Base-by-base conservation (phyloP, 1,140 invertebrate genomes). In the Euwallacea similis region DNA sequence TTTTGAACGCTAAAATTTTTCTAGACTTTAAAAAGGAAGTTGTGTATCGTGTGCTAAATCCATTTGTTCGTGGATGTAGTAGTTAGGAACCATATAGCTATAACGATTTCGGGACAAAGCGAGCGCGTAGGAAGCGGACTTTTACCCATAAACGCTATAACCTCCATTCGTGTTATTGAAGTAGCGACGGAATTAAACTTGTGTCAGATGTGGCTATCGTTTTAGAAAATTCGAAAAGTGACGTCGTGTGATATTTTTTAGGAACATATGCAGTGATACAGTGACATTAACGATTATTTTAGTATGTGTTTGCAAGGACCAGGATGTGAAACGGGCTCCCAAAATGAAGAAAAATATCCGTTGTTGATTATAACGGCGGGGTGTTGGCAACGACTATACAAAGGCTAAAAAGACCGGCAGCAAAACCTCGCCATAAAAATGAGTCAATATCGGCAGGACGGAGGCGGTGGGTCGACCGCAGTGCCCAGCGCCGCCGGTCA, bases 61-160 rank as follows among this genome's bases (percentile, higher is more conserved):
- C 0, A 16, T 47, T 61, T 11, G 55, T n/a, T 11, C 47, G 9
- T 33, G 50, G 41, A 61, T 47, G 9, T 42, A 16, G 7, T 41
- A 9, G n/a, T 50, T 53, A 61, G 16, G 21, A 10, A 15, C 9
- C 3, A 15, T 13, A 61, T 53, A 42, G 42, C 13, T 10, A 42
- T 53, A 71, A 42, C 74, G 74, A 77, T 76, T 78, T 71, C 54
- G 42, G 60, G 59, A 69, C 74, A 77, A 78, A 76, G 77, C 76
- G 73, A 73, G 73, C 74, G 80, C 80, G 81, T 81, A 81, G 79
- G 78, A 80, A 86, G 86, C 83, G 83, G 85, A 84, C 83, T 84
- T 86, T 86, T 86, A 86, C 85, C 81, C 86, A 86, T 87, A 87
- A 87, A 86, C 86, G 87, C 86, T 84, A 86, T 87, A 87, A 87